Conservation (phyloP, 2,797 vertebrate species). For the Sebastes umbrosus region DNA sequence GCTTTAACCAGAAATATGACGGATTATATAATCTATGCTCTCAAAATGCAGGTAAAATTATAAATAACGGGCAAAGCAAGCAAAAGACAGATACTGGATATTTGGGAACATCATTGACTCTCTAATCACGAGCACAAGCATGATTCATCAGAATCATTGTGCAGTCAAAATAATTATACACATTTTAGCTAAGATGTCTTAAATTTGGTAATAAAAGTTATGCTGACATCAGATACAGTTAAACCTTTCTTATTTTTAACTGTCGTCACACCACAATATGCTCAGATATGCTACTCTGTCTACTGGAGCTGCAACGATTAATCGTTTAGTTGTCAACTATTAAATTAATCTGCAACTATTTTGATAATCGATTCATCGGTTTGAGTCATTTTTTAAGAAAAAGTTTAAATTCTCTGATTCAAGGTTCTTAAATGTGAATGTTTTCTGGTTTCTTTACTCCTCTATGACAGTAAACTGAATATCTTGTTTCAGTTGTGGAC, state of each 20-base stretch:
- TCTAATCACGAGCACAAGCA: neutral
- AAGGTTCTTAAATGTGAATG: no score
- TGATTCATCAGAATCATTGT: neutral
- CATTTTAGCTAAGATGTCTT: neutral
- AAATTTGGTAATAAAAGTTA: neutral
- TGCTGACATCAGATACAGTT: neutral
- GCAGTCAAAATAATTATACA: neutral
- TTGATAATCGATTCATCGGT: no score
- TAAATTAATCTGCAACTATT: no score
- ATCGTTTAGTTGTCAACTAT: no score
- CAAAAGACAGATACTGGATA: neutral
- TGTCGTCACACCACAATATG: slow-evolving; percentile 24
- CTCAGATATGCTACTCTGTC: slow-evolving; percentile 11
- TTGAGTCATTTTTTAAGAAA: no score
- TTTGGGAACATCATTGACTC: neutral
- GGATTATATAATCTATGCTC: neutral
- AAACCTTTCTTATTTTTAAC: neutral
- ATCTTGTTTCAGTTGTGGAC: no score
- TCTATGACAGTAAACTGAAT: no score
- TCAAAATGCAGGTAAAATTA: neutral
- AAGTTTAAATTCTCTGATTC: no score
- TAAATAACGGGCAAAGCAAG: neutral
- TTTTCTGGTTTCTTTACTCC: no score
- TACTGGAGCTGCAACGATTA: no score
- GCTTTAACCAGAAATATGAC: neutral